A percentile compares a stretch with the other conserved stretches of the same genome.
Conservation (phyloP, 1,140 invertebrate genomes). For the Drosophila equinoxialis region DNA sequence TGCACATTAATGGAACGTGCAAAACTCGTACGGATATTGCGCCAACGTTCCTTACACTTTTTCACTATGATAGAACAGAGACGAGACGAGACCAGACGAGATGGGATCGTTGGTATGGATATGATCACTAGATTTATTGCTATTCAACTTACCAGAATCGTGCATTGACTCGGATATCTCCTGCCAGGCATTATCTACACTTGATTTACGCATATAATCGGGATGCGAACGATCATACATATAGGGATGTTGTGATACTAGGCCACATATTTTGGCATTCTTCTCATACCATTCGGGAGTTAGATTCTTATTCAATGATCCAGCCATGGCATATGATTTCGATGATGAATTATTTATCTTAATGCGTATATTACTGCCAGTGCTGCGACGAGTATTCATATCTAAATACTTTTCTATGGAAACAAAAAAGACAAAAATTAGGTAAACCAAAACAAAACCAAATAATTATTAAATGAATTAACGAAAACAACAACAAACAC, state of each 20-base stretch:
- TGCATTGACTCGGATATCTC: slow-evolving; percentile 58
- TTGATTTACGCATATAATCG: slow-evolving; percentile 59
- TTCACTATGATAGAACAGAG: slow-evolving; percentile 38
- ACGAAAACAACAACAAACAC: not conserved
- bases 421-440: slow-evolving; percentile 18
- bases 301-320: slow-evolving; percentile 16
- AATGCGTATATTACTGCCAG: slow-evolving; percentile 32
- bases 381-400: slow-evolving; percentile 53
- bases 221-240: slow-evolving; percentile 70
- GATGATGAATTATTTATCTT: not conserved
- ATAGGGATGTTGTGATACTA: slow-evolving; percentile 66
- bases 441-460: not conserved
- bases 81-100: not conserved
- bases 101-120: too few relatives aligned
- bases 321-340: not conserved
- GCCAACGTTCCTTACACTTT: slow-evolving; percentile 71
- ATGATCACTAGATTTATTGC: too few relatives aligned
- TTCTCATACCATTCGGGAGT: slow-evolving; percentile 54
- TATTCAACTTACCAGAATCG: slow-evolving; percentile 52
- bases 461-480: not conserved
- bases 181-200: slow-evolving; percentile 63
- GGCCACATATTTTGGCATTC: slow-evolving; percentile 69
- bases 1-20: slow-evolving; percentile 70
- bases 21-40: slow-evolving; percentile 70
- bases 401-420: slow-evolving; percentile 15